Conservation (phyloP, 2,113 vertebrate species). For the Okapia johnstoni region DNA sequence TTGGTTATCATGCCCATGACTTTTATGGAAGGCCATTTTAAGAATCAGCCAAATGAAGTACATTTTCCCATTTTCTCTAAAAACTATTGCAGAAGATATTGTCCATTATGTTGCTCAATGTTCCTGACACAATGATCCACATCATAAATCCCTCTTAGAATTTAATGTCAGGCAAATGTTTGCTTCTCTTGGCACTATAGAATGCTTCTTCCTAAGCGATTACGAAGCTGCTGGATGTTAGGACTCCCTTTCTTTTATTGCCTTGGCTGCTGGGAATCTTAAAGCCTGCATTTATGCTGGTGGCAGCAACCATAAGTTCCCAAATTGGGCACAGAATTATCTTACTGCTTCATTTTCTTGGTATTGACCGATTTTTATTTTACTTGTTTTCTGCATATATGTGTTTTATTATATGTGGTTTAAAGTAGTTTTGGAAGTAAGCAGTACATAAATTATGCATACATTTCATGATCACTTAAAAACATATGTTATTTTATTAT, state of each 20-base stretch:
- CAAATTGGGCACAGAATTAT: not conserved
- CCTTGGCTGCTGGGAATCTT: not conserved
- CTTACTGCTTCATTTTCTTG: not conserved
- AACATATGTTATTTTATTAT: slow-evolving; percentile 4
- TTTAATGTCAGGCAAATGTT: slow-evolving; percentile 8
- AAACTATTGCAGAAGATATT: slow-evolving; percentile 30
- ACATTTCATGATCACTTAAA: not conserved
- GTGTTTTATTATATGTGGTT: not conserved
- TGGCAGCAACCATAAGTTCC: rapidly evolving
- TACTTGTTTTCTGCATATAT: not conserved
- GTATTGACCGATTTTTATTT: not conserved
- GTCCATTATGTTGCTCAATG: slow-evolving; percentile 38
- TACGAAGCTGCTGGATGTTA: not conserved
- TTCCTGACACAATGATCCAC: slow-evolving; percentile 32
- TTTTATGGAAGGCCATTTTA: slow-evolving; percentile 44
- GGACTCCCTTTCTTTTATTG: not conserved
- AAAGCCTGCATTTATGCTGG: not conserved
- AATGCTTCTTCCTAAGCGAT: not conserved
- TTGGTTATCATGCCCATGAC: not conserved
- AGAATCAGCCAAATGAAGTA: slow-evolving; percentile 38
- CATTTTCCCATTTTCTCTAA: slow-evolving; percentile 36
- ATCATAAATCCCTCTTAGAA: slow-evolving; percentile 32
- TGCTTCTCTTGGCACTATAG: not conserved
- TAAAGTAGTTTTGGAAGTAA: slow-evolving; percentile 13
- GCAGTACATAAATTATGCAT: not conserved